phyloP scores from a whole-genome alignment of 2,888 invertebrate genomes.

The Spodoptera exigua region DNA sequence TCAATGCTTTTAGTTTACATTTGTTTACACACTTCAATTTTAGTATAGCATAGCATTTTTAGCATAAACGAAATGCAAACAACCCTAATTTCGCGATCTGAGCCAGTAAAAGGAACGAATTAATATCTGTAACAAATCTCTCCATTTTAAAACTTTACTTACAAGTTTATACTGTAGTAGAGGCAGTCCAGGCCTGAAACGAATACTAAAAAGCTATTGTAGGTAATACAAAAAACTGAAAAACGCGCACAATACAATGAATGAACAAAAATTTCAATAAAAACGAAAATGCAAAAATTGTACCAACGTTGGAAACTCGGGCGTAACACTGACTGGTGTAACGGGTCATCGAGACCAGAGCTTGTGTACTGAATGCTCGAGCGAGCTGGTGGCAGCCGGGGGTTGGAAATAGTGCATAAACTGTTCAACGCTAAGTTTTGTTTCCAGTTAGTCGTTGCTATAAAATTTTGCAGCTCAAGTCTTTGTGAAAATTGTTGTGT shows the following conservation, averaged over 20 bases:
- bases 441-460: slow-evolving; percentile 23
- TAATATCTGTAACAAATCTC: no score
- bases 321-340: slow-evolving; percentile 32
- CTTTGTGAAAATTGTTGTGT: slow-evolving; percentile 20
- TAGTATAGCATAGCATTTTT: no score
- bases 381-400: neutral
- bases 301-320: slow-evolving; percentile 26
- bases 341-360: slow-evolving; percentile 40
- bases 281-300: slow-evolving; percentile 22
- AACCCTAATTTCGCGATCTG: no score
- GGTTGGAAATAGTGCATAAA: slow-evolving; percentile 32
- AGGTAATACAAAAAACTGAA: slow-evolving; percentile 25
- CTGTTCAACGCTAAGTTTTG: slow-evolving; percentile 30
- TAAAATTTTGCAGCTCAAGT: slow-evolving; percentile 36
- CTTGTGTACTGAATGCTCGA: slow-evolving; percentile 6
- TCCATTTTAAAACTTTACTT: no score
- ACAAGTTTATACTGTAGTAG: no score
- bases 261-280: slow-evolving; percentile 4
- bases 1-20: neutral
- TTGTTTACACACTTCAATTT: neutral
- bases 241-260: slow-evolving; percentile 27
- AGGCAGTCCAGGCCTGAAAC: no score
- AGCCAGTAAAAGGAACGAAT: no score
- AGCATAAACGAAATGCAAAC: no score
- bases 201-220: no score